A percentile compares a stretch with the other conserved stretches of the same genome.
phyloP scores from a whole-genome alignment of 2,888 invertebrate species.

The Limnephilus auricula region DNA sequence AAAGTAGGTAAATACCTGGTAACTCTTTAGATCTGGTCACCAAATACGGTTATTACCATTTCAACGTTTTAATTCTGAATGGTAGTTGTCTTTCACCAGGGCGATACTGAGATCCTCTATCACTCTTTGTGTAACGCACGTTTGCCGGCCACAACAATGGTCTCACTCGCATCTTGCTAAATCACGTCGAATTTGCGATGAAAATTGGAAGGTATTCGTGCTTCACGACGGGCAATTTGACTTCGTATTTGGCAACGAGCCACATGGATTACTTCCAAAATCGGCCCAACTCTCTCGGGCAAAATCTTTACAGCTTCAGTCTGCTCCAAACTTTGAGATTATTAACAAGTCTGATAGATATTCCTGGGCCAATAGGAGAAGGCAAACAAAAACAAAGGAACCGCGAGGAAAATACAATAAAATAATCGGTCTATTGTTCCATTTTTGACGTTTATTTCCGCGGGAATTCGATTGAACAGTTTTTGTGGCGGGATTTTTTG shows the following conservation, averaged over 20 bases:
- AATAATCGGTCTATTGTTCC: conserved; percentile 14
- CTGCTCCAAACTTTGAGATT: conserved; percentile 35
- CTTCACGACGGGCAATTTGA: conserved; percentile 64
- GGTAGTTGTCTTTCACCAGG: no score
- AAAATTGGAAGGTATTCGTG: conserved; percentile 23
- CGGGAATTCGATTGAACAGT: conserved; percentile 28
- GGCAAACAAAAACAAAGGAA: conserved; percentile 60
- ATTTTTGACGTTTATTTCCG: conserved; percentile 7
- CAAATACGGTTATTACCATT: no score
- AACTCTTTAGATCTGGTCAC: no score
- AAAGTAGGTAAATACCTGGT: no score
- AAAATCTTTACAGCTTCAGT: conserved; percentile 53
- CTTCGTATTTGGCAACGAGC: conserved; percentile 79
- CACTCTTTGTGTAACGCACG: not conserved
- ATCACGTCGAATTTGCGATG: not conserved
- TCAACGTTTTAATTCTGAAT: no score
- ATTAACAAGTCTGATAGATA: conserved; percentile 41
- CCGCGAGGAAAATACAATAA: not conserved
- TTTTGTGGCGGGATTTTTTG: conserved; percentile 22
- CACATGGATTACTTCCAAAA: conserved; percentile 75
- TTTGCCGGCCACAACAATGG: not conserved
- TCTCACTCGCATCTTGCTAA: not conserved
- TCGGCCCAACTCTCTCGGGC: conserved; percentile 50
- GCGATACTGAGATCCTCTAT: not conserved
- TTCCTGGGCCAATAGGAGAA: conserved; percentile 56